These are phyloP conservation scores for Silurus aristotelis DNA, from an alignment of 2,797 vertebrate species.

Conservation along the genomic window DNA sequence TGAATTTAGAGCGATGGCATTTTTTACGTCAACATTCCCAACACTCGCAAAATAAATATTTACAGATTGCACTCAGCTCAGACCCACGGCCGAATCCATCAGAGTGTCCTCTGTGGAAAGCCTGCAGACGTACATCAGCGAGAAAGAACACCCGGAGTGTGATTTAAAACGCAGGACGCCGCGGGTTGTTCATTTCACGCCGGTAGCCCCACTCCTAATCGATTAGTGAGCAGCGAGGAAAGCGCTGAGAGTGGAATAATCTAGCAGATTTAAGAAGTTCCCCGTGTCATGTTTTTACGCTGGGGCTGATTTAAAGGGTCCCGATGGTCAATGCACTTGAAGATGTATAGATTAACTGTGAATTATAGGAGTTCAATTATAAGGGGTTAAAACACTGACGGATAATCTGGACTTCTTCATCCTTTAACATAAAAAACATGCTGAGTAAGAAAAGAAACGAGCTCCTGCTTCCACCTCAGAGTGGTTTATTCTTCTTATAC, in stretches of 20 bases:
- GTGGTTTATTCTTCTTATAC: background rate
- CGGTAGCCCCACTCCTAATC: slow-evolving; percentile 49
- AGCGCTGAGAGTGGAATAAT: slow-evolving; percentile 57
- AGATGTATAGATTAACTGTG: slow-evolving; percentile 46
- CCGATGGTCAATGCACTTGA: slow-evolving; percentile 30
- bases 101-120: slow-evolving; percentile 33
- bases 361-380: slow-evolving; percentile 34
- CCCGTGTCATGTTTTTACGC: slow-evolving; percentile 56
- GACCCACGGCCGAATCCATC: slow-evolving; percentile 42
- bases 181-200: slow-evolving; percentile 54
- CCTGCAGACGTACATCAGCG: slow-evolving; percentile 54
- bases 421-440: background rate
- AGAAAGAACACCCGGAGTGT: slow-evolving; percentile 51
- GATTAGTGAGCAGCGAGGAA: slow-evolving; percentile 51
- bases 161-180: slow-evolving; percentile 53
- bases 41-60: background rate
- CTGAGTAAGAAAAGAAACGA: background rate
- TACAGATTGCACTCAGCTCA: slow-evolving; percentile 19
- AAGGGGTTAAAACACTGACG: slow-evolving; percentile 28
- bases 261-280: slow-evolving; percentile 53
- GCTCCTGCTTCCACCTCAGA: background rate
- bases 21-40: background rate
- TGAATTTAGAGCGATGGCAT: background rate
- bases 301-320: slow-evolving; percentile 46
- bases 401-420: slow-evolving; percentile 4